Conservation (phyloP, 2,113 vertebrate genomes). For the Polyodon spathula region DNA sequence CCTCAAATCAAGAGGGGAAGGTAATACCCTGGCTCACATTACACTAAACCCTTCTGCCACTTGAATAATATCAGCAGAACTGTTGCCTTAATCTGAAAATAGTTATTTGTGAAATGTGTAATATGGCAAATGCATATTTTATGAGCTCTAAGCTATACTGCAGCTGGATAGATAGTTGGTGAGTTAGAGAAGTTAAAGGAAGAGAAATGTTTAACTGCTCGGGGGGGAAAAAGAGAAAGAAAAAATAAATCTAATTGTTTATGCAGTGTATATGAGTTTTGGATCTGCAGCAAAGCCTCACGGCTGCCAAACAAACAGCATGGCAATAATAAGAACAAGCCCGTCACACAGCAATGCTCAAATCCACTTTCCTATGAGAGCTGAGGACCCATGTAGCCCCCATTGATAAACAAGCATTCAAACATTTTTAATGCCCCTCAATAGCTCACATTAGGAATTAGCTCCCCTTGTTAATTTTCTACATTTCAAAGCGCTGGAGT, state of each 20-base stretch:
- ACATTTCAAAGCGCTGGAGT: background rate
- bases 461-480: conserved; percentile 8
- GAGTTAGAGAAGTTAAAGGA: background rate
- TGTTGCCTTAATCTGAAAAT: too few relatives aligned
- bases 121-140: background rate
- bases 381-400: background rate
- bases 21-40: too few relatives aligned
- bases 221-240: too few relatives aligned
- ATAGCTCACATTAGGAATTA: conserved; percentile 7
- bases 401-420: conserved; percentile 1
- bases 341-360: background rate
- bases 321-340: background rate
- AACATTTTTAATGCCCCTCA: background rate
- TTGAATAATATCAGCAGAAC: too few relatives aligned
- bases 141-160: background rate
- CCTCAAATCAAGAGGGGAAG: too few relatives aligned
- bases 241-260: background rate
- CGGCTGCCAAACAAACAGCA: background rate
- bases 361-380: background rate
- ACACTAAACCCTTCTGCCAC: too few relatives aligned
- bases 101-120: background rate
- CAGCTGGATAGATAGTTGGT: background rate
- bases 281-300: background rate
- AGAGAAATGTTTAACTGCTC: background rate
- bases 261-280: background rate